Base-by-base conservation (phyloP, 2,888 invertebrate genomes). In the Plemyria rubiginata region DNA sequence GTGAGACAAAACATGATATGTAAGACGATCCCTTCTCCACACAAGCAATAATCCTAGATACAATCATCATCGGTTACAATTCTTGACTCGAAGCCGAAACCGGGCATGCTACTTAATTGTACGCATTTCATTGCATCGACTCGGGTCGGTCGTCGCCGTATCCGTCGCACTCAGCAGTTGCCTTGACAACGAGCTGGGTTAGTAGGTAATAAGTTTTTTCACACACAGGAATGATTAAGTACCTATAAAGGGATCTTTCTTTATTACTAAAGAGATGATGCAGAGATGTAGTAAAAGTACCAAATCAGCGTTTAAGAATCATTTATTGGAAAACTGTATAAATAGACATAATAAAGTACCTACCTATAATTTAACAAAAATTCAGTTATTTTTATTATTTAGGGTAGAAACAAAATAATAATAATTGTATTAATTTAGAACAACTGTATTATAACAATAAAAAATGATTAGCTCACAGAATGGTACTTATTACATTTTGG, bases 171-270 rank as follows among this genome's bases (percentile, higher is more conserved):
- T 2, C 3, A 22, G 9, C 40, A 48, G 40, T 49, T 48, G 7
- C 55, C 48, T 49, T 55, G 48, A 22, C 48, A 55, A 55, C 48
- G 22, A 38, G n/a, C n/a, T 8, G 22, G 36, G 11, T 4, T 13
- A 15, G 43, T 13, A 8, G 43, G 43, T 13, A 8, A 3, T 8
- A 28, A 3, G 13, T 13, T 38, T 38, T 38, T 11, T 38, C 2
- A 40, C 12, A 40, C 40, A n/a, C n/a, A 4, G 7, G 6, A 8
- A 32, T 8, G 36, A 38, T 1, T 38, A 11, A 1, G 8, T 38
- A n/a, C n/a, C n/a, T n/a, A 38, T 11, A 38, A 1, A 11, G 36
- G 11, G 9, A 38, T 38, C 36, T 8, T 7, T 36, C 5, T 5
- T 32, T 32, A 8, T 32, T 6, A 8, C 1, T 2, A 1, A 32